A percentile compares a stretch with the other conserved stretches of the same genome.
Conservation (phyloP, 1,140 invertebrate genomes). For the Euwallacea similis region DNA sequence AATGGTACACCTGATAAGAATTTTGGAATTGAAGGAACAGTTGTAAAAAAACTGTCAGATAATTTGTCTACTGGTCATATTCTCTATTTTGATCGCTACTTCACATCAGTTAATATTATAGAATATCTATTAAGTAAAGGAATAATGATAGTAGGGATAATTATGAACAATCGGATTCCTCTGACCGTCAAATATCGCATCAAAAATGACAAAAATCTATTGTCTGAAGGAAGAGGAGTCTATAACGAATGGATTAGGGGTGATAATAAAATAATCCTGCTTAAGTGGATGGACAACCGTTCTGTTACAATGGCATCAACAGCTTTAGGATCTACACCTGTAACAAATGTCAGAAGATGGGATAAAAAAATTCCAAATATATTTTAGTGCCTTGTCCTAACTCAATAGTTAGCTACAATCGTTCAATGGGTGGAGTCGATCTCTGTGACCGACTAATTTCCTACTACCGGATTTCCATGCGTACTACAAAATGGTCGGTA, state of each 20-base stretch:
- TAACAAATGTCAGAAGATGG: slow-evolving; percentile 32
- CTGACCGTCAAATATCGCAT: not conserved
- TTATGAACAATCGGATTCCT: slow-evolving; percentile 15
- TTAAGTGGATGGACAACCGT: slow-evolving; percentile 27
- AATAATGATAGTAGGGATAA: slow-evolving; percentile 9
- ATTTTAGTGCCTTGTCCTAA: too few species aligned
- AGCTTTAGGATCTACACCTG: slow-evolving; percentile 35
- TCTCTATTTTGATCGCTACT: slow-evolving; percentile 33
- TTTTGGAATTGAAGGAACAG: slow-evolving; percentile 28
- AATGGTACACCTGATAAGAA: slow-evolving; percentile 1
- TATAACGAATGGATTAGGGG: not conserved
- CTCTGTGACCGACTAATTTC: not conserved
- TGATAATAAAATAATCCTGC: too few species aligned
- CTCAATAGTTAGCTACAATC: slow-evolving; percentile 4
- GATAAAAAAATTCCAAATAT: not conserved
- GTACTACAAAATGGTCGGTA: not conserved
- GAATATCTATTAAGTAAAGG: slow-evolving; percentile 28
- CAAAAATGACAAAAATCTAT: slow-evolving; percentile 30
- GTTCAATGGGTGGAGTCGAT: not conserved
- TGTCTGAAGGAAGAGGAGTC: not conserved
- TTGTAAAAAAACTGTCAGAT: slow-evolving; percentile 26
- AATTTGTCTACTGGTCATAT: slow-evolving; percentile 19
- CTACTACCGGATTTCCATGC: not conserved
- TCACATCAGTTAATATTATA: slow-evolving; percentile 30
- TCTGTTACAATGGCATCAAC: slow-evolving; percentile 38